Evolutionary conservation across 2,113 vertebrate genomes (phyloP), one percentile per base, ranked within the genome.

Genomic region (Arizona elegans): DNA sequence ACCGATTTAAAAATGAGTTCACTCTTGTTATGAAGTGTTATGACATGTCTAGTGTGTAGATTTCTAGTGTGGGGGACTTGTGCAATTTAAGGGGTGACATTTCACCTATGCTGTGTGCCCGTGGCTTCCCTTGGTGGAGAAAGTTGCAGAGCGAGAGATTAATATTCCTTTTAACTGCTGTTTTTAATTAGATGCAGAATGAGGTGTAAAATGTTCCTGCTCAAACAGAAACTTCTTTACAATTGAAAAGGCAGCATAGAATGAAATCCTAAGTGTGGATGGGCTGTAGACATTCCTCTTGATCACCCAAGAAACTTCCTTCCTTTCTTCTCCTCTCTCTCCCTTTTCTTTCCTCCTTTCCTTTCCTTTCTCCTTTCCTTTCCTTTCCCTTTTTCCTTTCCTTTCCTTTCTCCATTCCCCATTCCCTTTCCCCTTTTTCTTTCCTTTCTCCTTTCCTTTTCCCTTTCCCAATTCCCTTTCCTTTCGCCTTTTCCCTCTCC

Each of bases 171-270:
- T 92, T 92, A 52, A 90, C 92, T 92, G 81, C 90, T 92, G 87
- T 75, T 96, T 95, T 95, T 94, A 97, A 91, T 92, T 93, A 89
- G 56, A 21, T 43, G 93, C 91, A 87, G 89, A 53, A 88, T 88
- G 52, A 95, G 89, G 50, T 88, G 24, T 89, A 93, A 94, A 96
- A 94, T 53, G 23, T 75, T 91, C 38, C 53, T 0, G 0, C 50
- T 86, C 94, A 87, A 86, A 95, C 15, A 65, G n/a, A 90, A 93
- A 94, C 59, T 43, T 56, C 92, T 94, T 91, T 89, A 59, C 92
- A 53, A 56, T 58, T 6, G n/a, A 0, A 1, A 47, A 91, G 88
- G 87, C 89, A 94, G 88, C 24, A 58, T 5, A 85, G 52, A 91
- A 5, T 1, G 65, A 88, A 94, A 62, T 92, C 93, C 21, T 11